phyloP scores from a whole-genome alignment of 2,113 vertebrate species.

The Cyanocitta stelleri region DNA sequence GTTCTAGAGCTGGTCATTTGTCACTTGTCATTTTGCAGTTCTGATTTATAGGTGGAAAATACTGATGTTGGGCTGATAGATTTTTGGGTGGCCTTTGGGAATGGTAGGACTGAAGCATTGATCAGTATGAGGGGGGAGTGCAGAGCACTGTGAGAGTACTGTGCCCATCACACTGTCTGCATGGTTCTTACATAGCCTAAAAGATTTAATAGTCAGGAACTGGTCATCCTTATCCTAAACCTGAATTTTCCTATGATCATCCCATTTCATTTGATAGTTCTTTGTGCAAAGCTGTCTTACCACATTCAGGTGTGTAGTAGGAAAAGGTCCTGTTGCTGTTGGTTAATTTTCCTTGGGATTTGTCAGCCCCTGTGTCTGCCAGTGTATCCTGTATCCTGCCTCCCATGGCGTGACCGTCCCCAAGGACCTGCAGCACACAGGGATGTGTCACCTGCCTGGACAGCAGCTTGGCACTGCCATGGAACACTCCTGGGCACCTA shows the following conservation, averaged over 20 bases:
- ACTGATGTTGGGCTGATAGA: background rate
- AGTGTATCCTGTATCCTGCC: background rate
- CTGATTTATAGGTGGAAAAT: background rate
- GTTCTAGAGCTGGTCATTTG: background rate
- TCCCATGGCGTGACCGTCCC: background rate
- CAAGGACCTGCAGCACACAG: background rate
- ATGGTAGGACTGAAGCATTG: background rate
- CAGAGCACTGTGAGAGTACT: background rate
- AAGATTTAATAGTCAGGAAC: background rate
- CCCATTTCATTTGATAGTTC: background rate
- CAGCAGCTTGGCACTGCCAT: background rate
- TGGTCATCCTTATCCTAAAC: background rate
- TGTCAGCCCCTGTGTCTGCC: background rate
- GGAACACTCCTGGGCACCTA: background rate
- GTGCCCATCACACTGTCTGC: background rate
- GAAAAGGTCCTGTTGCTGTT: background rate
- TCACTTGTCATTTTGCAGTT: background rate
- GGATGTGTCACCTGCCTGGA: background rate
- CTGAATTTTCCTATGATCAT: background rate
- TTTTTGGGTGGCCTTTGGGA: background rate
- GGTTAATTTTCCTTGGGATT: background rate
- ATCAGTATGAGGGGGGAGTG: background rate
- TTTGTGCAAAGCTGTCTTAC: background rate
- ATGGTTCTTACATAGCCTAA: background rate
- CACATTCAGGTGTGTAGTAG: background rate